These are phyloP conservation scores for Drosophila rubida DNA, from an alignment of 2,888 invertebrate genomes.

Conservation along the genomic window DNA sequence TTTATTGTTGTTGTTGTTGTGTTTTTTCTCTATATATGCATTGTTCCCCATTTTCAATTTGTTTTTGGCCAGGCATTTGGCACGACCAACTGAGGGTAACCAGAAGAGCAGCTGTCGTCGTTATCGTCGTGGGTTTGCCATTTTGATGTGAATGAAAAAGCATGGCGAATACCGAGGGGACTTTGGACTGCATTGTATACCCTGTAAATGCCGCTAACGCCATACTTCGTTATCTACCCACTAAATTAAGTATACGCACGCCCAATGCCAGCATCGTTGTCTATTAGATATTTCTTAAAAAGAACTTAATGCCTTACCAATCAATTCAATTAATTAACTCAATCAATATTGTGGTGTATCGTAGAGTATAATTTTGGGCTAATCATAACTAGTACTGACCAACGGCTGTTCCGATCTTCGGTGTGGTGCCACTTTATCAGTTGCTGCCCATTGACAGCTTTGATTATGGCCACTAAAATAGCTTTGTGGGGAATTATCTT, in stretches of 20 bases:
- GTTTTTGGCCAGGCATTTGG: constrained; percentile 49
- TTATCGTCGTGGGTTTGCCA: constrained; percentile 42
- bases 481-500: too few relatives aligned
- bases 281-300: not conserved
- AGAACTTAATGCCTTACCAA: not conserved
- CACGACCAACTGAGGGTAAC: constrained; percentile 48
- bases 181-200: constrained; percentile 8
- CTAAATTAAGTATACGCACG: not conserved
- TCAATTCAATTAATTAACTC: not conserved
- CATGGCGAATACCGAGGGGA: constrained; percentile 13
- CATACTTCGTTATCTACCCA: not conserved
- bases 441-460: constrained; percentile 21
- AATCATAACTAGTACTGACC: not conserved
- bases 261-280: not conserved
- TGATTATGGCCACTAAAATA: constrained; percentile 21
- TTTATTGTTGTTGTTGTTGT: constrained; percentile 2
- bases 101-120: constrained; percentile 56
- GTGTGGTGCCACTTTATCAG: constrained; percentile 16
- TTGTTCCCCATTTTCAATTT: constrained; percentile 49
- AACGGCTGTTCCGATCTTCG: not conserved
- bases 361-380: not conserved
- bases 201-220: not conserved
- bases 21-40: too few relatives aligned
- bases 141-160: constrained; percentile 10
- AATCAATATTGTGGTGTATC: not conserved